Conservation (phyloP, 2,113 vertebrate species). For the Chamaetylas fuelleborni region DNA sequence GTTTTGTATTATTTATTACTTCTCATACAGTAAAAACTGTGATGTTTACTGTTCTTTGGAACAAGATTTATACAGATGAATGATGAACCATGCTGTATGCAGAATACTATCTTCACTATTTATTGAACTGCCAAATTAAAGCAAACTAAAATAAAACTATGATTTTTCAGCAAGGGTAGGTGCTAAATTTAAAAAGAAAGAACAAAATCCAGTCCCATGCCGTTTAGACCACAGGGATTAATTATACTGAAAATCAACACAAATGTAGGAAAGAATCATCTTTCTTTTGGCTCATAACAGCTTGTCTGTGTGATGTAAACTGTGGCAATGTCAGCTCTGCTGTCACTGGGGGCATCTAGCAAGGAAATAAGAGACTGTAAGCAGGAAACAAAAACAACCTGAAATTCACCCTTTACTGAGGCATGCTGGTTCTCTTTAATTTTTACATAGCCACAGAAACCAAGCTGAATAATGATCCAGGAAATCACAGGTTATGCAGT, state of each 20-base stretch:
- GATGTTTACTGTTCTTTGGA: slow-evolving; percentile 35
- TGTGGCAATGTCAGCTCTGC: background rate
- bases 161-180: background rate
- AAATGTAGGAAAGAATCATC: background rate
- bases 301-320: background rate
- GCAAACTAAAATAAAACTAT: background rate
- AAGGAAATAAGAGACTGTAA: background rate
- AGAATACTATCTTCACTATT: slow-evolving; percentile 12
- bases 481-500: background rate
- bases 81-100: background rate
- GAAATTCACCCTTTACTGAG: background rate
- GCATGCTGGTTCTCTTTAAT: background rate
- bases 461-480: background rate
- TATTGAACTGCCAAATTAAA: slow-evolving; percentile 28
- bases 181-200: background rate
- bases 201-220: background rate
- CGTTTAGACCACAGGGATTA: background rate
- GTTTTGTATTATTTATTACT: slow-evolving; percentile 40
- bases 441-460: background rate
- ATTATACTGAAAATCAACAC: background rate
- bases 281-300: background rate
- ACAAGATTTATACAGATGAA: slow-evolving; percentile 18
- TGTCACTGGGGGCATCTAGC: background rate
- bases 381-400: background rate
- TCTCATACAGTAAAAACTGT: slow-evolving; percentile 12